These are phyloP conservation scores for Eupsittula cactorum DNA, from an alignment of 2,113 vertebrate genomes.

Conservation along the genomic window DNA sequence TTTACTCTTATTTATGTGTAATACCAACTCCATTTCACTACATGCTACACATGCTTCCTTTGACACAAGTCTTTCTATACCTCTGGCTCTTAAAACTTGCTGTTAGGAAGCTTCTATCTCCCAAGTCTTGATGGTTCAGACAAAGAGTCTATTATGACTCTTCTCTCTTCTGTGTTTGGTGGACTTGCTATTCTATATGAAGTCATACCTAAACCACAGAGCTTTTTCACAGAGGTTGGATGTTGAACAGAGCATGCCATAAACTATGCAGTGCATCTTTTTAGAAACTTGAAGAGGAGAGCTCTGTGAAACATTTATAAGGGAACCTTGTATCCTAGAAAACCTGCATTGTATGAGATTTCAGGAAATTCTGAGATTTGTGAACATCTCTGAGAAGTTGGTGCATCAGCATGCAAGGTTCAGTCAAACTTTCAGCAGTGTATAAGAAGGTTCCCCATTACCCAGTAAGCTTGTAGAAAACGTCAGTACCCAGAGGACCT, in stretches of 20 bases:
- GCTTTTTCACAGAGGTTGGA: neutral
- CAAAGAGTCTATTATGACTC: neutral
- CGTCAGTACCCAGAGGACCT: neutral
- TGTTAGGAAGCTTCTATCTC: neutral
- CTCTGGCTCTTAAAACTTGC: neutral
- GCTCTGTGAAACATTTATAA: constrained; percentile 9
- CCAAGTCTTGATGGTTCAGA: neutral
- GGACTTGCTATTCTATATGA: neutral
- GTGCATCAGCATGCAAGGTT: neutral
- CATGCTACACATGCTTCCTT: neutral
- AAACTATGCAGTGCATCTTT: constrained; percentile 20
- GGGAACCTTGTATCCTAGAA: neutral
- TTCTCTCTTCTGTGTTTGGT: neutral
- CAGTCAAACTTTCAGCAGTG: neutral
- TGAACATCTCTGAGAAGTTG: neutral
- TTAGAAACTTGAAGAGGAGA: constrained; percentile 11
- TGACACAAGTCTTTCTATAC: neutral
- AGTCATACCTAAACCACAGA: neutral
- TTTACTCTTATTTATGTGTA: neutral
- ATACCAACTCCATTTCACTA: neutral
- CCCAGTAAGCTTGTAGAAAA: neutral
- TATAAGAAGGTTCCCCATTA: neutral
- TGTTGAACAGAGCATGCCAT: neutral
- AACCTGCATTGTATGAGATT: neutral
- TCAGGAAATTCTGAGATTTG: neutral